Evolutionary conservation across 2,797 vertebrate species (phyloP).

Genomic region (Tenualosa ilisha): DNA sequence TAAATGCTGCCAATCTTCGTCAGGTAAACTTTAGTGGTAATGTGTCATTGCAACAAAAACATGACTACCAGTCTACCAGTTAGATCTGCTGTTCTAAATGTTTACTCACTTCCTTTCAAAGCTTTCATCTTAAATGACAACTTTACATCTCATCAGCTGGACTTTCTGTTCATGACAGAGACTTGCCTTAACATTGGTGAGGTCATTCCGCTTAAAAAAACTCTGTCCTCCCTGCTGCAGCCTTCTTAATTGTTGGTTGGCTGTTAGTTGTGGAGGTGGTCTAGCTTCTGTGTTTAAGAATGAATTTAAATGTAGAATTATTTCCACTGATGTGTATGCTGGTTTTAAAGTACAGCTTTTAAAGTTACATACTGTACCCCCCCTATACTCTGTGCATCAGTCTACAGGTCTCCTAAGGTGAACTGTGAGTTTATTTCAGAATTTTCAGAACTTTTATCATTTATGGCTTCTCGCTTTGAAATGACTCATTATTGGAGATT

Average conservation of each 20-base stretch:
- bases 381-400: constrained; percentile 1
- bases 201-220: too few species aligned
- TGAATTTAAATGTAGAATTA: constrained; percentile 21
- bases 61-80: too few species aligned
- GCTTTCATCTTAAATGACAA: neutral
- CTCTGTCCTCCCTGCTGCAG: too few species aligned
- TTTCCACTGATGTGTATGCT: neutral
- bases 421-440: constrained; percentile 30
- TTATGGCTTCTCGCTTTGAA: neutral
- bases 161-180: constrained; percentile 30
- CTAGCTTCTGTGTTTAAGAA: neutral
- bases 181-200: neutral
- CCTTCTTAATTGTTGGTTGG: too few species aligned
- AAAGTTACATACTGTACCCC: neutral
- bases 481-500: neutral
- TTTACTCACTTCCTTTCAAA: too few species aligned
- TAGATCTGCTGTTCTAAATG: too few species aligned
- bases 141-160: constrained; percentile 15
- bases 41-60: too few species aligned
- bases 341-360: constrained; percentile 39
- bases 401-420: constrained; percentile 28
- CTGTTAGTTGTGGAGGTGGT: neutral
- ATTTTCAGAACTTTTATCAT: constrained; percentile 30
- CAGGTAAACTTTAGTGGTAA: too few species aligned
- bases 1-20: too few species aligned